Conservation (phyloP, 2,888 invertebrate genomes). For the Phengaris alcon region DNA sequence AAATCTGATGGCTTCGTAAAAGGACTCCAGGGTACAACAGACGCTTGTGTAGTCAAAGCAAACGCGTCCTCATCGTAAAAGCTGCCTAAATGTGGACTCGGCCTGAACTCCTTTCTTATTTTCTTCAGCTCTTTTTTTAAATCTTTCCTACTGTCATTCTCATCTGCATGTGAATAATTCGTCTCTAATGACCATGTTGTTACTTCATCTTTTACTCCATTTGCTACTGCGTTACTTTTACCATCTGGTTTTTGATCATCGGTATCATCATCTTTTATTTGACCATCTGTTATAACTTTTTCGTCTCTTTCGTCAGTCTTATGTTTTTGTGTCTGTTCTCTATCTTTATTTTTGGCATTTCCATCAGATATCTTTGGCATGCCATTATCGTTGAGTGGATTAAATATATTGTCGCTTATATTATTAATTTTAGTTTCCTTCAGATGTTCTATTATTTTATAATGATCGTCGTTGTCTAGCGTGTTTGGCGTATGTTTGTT, state of each 20-base stretch:
- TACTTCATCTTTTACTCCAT: slow-evolving; percentile 31
- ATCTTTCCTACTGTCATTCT: slow-evolving; percentile 40
- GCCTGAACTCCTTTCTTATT: slow-evolving; percentile 61
- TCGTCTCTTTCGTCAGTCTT: background rate
- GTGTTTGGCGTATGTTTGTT: background rate
- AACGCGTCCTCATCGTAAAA: slow-evolving; percentile 67
- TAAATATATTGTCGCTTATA: background rate
- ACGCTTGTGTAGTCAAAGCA: slow-evolving; percentile 44
- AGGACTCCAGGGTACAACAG: slow-evolving; percentile 44
- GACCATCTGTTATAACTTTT: background rate
- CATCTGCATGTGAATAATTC: slow-evolving; percentile 47
- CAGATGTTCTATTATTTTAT: background rate
- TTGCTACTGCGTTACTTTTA: slow-evolving; percentile 13
- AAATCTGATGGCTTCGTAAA: slow-evolving; percentile 50
- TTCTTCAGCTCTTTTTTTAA: slow-evolving; percentile 36
- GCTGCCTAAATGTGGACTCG: slow-evolving; percentile 73
- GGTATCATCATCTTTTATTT: slow-evolving; percentile 26
- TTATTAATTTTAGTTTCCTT: background rate
- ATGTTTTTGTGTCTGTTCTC: background rate
- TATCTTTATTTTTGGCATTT: slow-evolving; percentile 15
- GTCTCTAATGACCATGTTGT: slow-evolving; percentile 59
- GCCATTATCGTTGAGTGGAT: background rate
- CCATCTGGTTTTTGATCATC: background rate
- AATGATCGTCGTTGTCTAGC: background rate
- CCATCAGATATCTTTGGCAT: slow-evolving; percentile 33